Conservation (phyloP, 1,140 invertebrate species). For the Caenorhabditis inopinata region DNA sequence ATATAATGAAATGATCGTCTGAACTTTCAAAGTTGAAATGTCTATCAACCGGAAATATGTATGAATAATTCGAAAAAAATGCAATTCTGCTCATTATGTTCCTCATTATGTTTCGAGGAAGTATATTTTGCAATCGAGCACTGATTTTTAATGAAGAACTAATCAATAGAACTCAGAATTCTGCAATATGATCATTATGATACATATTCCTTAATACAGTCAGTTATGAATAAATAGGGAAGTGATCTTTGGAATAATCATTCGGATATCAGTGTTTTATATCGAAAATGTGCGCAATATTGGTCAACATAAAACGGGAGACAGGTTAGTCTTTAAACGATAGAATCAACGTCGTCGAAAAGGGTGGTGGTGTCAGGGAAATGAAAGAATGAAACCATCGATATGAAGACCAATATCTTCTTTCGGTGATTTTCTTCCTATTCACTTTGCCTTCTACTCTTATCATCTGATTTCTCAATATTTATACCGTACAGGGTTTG, state of each 20-base stretch:
- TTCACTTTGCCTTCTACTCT: not conserved
- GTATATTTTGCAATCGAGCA: too few species aligned
- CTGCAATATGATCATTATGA: too few species aligned
- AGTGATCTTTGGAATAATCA: not conserved
- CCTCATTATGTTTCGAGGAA: too few species aligned
- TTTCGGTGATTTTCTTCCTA: not conserved
- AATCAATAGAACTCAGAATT: too few species aligned
- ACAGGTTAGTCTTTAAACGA: not conserved
- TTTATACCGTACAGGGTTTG: slow-evolving; percentile 19
- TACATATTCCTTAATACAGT: too few species aligned
- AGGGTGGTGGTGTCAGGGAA: slow-evolving; percentile 1
- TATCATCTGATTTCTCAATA: not conserved
- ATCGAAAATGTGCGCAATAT: not conserved
- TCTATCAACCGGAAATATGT: too few species aligned
- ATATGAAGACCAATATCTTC: not conserved
- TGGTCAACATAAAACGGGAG: not conserved
- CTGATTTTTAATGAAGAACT: too few species aligned
- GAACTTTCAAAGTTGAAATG: too few species aligned
- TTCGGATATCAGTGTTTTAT: not conserved
- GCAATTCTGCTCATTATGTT: too few species aligned
- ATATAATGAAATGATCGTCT: too few species aligned
- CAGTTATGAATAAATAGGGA: too few species aligned
- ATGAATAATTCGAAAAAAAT: too few species aligned
- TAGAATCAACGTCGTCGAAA: slow-evolving; percentile 5
- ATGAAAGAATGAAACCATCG: slow-evolving; percentile 17